phyloP scores from a whole-genome alignment of 2,888 invertebrate species.

The Neuroscelio doddi region DNA sequence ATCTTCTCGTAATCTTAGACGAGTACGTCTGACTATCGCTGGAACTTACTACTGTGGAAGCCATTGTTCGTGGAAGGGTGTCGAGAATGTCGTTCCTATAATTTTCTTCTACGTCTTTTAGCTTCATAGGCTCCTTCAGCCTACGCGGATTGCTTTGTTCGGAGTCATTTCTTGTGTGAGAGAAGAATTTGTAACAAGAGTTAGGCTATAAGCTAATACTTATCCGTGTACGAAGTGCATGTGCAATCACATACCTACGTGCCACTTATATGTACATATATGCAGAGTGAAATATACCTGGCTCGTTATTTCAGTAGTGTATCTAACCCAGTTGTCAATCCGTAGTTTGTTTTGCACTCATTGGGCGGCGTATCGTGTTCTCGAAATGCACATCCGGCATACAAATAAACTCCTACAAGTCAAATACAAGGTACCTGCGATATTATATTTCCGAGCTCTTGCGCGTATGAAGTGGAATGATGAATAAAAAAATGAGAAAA shows the following conservation, averaged over 20 bases:
- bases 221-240: conserved; percentile 6
- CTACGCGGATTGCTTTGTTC: not conserved
- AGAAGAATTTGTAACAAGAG: conserved; percentile 26
- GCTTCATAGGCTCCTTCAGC: no score
- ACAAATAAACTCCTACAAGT: conserved; percentile 58
- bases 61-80: conserved; percentile 3
- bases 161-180: conserved; percentile 7
- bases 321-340: conserved; percentile 66
- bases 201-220: conserved; percentile 28
- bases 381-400: conserved; percentile 54
- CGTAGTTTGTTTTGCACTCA: conserved; percentile 62
- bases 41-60: not conserved
- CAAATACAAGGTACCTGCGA: conserved; percentile 49
- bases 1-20: conserved; percentile 24
- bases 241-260: conserved; percentile 37
- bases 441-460: conserved; percentile 38
- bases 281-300: conserved; percentile 38
- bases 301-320: conserved; percentile 61
- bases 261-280: conserved; percentile 15
- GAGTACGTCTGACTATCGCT: conserved; percentile 10
- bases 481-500: not conserved
- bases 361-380: conserved; percentile 58
- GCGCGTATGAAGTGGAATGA: conserved; percentile 18
- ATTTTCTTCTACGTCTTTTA: not conserved
- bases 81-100: conserved; percentile 13